phyloP scores from a whole-genome alignment of 2,888 invertebrate species.

The Nymphalis c-album region DNA sequence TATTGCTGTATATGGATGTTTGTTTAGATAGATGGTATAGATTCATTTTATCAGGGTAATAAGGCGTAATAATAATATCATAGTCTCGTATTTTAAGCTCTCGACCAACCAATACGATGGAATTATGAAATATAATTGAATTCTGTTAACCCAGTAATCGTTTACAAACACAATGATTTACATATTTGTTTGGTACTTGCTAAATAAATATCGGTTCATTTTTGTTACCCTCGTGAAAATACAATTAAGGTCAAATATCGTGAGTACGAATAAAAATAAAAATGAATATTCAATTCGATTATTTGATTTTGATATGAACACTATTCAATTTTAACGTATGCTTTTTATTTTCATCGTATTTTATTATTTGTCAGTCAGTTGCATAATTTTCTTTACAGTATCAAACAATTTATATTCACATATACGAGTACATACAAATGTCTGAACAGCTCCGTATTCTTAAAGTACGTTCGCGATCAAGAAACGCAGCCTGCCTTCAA shows the following conservation, averaged over 20 bases:
- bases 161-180: conserved; percentile 28
- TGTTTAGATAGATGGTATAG: background rate
- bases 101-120: conserved; percentile 1
- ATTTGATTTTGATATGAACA: conserved; percentile 10
- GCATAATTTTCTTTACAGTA: background rate
- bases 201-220: conserved; percentile 24
- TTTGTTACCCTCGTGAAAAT: conserved; percentile 29
- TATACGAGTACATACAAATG: too few relatives aligned
- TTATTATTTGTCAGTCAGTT: background rate
- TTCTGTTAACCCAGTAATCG: conserved; percentile 24
- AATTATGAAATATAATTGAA: conserved; percentile 27
- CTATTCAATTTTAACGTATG: background rate
- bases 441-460: background rate
- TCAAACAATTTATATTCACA: background rate
- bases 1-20: too few relatives aligned
- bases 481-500: conserved; percentile 22
- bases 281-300: conserved; percentile 7
- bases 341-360: conserved; percentile 11
- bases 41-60: conserved; percentile 8
- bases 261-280: conserved; percentile 19
- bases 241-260: conserved; percentile 27
- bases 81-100: background rate
- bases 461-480: conserved; percentile 12
- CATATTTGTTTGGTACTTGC: conserved; percentile 23
- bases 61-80: too few relatives aligned